phyloP scores from a whole-genome alignment of 2,113 vertebrate genomes.

The Osmerus eperlanus region DNA sequence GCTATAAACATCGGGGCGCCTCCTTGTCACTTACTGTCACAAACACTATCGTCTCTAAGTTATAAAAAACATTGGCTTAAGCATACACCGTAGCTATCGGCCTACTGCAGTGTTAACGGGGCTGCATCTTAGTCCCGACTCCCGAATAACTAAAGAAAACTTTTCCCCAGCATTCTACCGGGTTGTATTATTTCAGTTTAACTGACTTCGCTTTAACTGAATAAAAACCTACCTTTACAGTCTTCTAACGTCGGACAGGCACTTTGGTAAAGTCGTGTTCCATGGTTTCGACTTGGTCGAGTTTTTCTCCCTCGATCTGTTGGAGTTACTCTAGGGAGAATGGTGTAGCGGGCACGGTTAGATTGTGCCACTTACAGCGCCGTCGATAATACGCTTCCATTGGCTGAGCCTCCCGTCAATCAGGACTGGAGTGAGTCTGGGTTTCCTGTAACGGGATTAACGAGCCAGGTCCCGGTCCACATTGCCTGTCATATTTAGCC shows the following conservation, averaged over 20 bases:
- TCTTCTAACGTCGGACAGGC: conserved; percentile 50
- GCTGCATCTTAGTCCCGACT: too few relatives aligned
- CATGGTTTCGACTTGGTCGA: conserved; percentile 47
- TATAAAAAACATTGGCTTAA: too few relatives aligned
- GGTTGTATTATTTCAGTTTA: too few relatives aligned
- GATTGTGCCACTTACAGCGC: background rate
- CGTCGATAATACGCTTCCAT: background rate
- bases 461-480: background rate
- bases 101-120: too few relatives aligned
- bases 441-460: conserved; percentile 2
- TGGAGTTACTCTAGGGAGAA: background rate
- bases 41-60: too few relatives aligned
- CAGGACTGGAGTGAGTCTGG: background rate
- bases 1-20: too few relatives aligned
- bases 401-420: background rate
- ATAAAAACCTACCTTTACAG: conserved; percentile 53
- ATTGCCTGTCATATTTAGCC: background rate
- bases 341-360: background rate
- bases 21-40: too few relatives aligned
- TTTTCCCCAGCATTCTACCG: background rate
- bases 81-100: too few relatives aligned
- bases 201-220: background rate
- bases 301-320: conserved; percentile 7
- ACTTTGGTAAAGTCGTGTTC: conserved; percentile 64
- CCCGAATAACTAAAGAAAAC: background rate